Evolutionary conservation across 2,888 invertebrate genomes (phyloP).

Genomic region (Heliconius sara): DNA sequence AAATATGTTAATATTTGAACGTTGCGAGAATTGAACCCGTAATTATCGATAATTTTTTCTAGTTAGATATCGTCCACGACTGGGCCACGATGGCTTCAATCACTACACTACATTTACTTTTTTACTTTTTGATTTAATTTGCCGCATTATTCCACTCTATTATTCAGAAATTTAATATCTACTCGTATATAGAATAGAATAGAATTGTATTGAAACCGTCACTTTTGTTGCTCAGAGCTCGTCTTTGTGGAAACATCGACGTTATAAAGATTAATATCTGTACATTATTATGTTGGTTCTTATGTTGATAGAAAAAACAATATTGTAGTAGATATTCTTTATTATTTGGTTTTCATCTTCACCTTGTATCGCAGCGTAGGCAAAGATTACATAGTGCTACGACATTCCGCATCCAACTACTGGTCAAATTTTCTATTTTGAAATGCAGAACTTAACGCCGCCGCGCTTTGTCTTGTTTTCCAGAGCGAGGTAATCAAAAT

Average conservation of each 20-base stretch:
- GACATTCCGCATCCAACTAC: no score
- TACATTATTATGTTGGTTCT: slow-evolving; percentile 40
- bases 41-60: no score
- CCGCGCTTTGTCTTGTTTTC: neutral
- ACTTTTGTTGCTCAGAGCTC: slow-evolving; percentile 51
- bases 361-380: neutral
- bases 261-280: slow-evolving; percentile 47
- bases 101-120: slow-evolving; percentile 34
- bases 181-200: slow-evolving; percentile 49
- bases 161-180: slow-evolving; percentile 66
- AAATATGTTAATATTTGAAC: no score
- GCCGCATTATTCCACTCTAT: slow-evolving; percentile 55
- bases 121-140: slow-evolving; percentile 58
- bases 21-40: no score
- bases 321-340: neutral
- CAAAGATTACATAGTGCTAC: no score
- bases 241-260: slow-evolving; percentile 49
- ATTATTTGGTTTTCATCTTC: neutral
- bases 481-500: neutral
- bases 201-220: slow-evolving; percentile 50
- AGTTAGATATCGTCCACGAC: no score
- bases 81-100: no score
- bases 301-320: slow-evolving; percentile 30
- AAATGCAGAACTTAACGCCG: neutral
- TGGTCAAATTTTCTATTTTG: neutral